Evolutionary conservation across 2,113 vertebrate species (phyloP).

Genomic region (Microcebus jonahi): DNA sequence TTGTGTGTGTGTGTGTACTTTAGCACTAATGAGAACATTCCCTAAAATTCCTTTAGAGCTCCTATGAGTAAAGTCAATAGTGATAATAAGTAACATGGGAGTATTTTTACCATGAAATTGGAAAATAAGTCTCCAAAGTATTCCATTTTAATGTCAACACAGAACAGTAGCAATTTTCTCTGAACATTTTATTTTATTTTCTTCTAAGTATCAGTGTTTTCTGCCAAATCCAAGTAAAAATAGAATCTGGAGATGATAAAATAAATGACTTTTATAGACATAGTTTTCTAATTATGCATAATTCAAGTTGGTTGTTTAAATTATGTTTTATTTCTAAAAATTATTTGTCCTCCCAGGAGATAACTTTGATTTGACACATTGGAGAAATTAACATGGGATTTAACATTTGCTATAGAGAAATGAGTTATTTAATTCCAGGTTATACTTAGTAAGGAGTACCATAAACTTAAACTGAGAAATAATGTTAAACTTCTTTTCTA

Average conservation of each 20-base stretch:
- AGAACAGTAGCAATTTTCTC: slow-evolving; percentile 20
- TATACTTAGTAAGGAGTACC: background rate
- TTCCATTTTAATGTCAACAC: slow-evolving; percentile 14
- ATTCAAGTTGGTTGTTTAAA: background rate
- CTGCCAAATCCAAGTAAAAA: slow-evolving; percentile 1
- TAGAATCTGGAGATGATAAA: background rate
- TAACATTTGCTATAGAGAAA: background rate
- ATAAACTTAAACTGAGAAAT: background rate
- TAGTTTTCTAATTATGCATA: background rate
- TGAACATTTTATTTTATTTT: slow-evolving; percentile 4
- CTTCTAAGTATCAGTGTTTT: background rate
- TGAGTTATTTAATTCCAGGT: background rate
- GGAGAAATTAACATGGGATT: background rate
- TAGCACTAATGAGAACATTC: slow-evolving; percentile 17
- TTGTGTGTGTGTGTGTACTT: background rate
- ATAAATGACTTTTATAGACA: background rate
- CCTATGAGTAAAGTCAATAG: background rate
- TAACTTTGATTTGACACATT: background rate
- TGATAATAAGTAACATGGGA: background rate
- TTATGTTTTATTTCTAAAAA: slow-evolving; percentile 1
- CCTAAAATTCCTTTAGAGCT: background rate
- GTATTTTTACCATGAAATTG: slow-evolving; percentile 14
- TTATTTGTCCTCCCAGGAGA: background rate
- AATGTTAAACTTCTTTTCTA: background rate
- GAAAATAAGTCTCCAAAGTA: background rate